A percentile compares a stretch with the other conserved stretches of the same genome.
These are phyloP conservation scores for Diachasma alloeum DNA, from an alignment of 1,140 invertebrate species.

Conservation along the genomic window DNA sequence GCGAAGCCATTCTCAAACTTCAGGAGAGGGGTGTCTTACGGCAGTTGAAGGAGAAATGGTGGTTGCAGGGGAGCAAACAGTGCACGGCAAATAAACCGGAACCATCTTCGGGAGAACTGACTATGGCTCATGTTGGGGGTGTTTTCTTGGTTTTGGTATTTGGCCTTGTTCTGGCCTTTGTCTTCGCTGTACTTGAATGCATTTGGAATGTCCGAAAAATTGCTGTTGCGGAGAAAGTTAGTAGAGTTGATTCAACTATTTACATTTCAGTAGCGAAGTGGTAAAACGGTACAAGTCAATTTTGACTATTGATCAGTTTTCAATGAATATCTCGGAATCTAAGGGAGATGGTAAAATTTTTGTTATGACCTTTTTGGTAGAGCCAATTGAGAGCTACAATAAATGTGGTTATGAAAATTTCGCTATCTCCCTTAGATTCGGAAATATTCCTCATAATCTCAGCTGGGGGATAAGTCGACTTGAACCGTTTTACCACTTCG, in stretches of 20 bases:
- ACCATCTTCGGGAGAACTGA: slow-evolving; percentile 66
- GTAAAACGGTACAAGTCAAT: no score
- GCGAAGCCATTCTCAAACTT: slow-evolving; percentile 78
- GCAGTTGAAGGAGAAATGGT: slow-evolving; percentile 87
- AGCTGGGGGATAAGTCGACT: no score
- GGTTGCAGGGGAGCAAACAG: slow-evolving; percentile 67
- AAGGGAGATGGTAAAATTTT: no score
- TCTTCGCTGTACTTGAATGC: slow-evolving; percentile 80
- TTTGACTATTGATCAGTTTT: no score
- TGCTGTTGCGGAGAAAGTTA: slow-evolving; percentile 78
- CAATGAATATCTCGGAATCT: no score
- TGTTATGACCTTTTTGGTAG: no score
- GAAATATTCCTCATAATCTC: no score
- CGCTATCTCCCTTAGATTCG: no score
- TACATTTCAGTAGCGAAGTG: no score
- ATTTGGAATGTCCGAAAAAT: slow-evolving; percentile 83
- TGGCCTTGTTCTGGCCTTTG: slow-evolving; percentile 72
- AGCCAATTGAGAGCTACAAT: no score
- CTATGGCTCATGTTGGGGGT: slow-evolving; percentile 85
- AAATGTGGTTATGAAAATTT: no score
- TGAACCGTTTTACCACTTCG: no score
- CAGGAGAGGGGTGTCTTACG: slow-evolving; percentile 82
- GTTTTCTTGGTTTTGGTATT: slow-evolving; percentile 87
- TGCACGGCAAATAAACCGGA: slow-evolving; percentile 32
- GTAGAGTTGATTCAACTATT: neutral